Conservation (phyloP, 1,140 invertebrate species). For the Rhyzopertha dominica region DNA sequence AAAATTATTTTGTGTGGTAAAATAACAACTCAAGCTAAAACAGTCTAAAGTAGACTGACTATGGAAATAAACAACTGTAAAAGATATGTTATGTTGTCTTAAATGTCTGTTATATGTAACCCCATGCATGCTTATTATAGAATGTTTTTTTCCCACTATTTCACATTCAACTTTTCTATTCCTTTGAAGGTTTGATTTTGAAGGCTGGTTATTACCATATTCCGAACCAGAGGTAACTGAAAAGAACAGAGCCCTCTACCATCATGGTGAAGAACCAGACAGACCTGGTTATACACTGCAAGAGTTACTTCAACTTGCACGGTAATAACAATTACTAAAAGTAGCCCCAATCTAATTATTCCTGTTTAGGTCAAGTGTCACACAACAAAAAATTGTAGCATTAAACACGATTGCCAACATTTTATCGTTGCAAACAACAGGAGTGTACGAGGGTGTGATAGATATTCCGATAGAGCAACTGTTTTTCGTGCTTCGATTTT, state of each 20-base stretch:
- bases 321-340: constrained; percentile 23
- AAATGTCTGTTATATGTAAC: too few species aligned
- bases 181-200: constrained; percentile 57
- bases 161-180: too few species aligned
- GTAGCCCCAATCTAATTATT: not conserved
- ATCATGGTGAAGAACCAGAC: constrained; percentile 88
- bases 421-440: constrained; percentile 64
- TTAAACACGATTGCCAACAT: constrained; percentile 74
- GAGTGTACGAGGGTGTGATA: constrained; percentile 64
- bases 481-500: constrained; percentile 76
- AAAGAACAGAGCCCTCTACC: constrained; percentile 67
- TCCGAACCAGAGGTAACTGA: constrained; percentile 54
- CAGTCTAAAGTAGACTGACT: too few species aligned
- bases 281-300: constrained; percentile 83
- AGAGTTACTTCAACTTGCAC: constrained; percentile 71
- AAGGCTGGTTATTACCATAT: constrained; percentile 65
- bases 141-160: too few species aligned
- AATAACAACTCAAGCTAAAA: too few species aligned
- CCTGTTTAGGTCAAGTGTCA: constrained; percentile 55
- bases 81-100: too few species aligned
- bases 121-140: too few species aligned
- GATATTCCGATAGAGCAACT: constrained; percentile 63
- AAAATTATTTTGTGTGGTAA: too few species aligned
- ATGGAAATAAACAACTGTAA: too few species aligned
- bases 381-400: constrained; percentile 75